Evolutionary conservation across 1,140 invertebrate species (phyloP).

Genomic region (Platyscapa corneri): DNA sequence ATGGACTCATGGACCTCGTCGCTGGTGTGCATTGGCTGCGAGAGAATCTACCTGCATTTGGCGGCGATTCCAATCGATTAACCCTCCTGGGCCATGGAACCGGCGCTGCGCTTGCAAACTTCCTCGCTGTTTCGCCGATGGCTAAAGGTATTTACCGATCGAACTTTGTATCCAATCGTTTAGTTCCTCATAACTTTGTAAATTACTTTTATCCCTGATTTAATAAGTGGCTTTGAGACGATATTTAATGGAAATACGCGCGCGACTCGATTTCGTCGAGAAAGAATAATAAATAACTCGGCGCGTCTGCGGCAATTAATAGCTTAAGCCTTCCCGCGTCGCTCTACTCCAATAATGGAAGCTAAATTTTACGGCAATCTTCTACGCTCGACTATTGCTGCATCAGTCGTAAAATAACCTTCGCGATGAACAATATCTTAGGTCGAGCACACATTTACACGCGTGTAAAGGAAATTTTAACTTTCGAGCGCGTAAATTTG

Average conservation of each 20-base stretch:
- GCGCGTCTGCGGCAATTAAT: no score
- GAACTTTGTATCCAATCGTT: background rate
- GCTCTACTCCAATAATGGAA: no score
- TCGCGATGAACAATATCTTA: no score
- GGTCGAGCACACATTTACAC: no score
- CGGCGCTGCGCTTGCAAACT: constrained; percentile 94
- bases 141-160: constrained; percentile 82
- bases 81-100: constrained; percentile 95
- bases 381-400: no score
- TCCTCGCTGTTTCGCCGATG: constrained; percentile 94
- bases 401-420: no score
- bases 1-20: constrained; percentile 94
- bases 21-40: constrained; percentile 94
- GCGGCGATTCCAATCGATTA: constrained; percentile 90
- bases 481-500: no score
- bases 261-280: background rate
- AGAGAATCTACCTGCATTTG: constrained; percentile 92
- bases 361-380: no score
- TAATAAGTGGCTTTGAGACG: background rate
- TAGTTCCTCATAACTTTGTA: background rate
- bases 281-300: no score
- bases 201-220: background rate
- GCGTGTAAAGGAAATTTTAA: no score
- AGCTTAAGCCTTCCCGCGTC: no score
- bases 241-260: background rate